phyloP scores from a whole-genome alignment of 2,888 invertebrate genomes.

The Byasa hedistus region DNA sequence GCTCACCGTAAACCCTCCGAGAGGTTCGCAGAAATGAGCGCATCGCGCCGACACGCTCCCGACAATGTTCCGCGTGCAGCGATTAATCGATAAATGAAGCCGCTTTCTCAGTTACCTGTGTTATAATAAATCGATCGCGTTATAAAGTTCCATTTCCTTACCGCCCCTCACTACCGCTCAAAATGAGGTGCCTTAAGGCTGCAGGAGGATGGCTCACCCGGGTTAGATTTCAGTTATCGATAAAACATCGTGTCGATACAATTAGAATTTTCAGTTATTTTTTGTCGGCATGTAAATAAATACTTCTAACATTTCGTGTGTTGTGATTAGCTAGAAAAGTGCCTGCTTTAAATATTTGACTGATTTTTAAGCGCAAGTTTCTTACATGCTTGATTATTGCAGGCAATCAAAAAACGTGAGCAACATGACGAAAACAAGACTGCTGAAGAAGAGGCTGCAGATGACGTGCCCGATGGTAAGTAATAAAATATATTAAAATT shows the following conservation, averaged over 20 bases:
- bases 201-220: constrained; percentile 77
- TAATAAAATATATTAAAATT: constrained; percentile 32
- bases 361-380: constrained; percentile 5
- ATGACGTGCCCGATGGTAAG: constrained; percentile 70
- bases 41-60: constrained; percentile 54
- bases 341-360: constrained; percentile 36
- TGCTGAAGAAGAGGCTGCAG: constrained; percentile 64
- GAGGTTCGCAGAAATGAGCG: constrained; percentile 69
- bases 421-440: constrained; percentile 67
- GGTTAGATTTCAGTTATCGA: constrained; percentile 70
- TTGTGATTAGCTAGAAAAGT: constrained; percentile 27
- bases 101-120: constrained; percentile 63
- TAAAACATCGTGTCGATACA: constrained; percentile 43
- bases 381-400: constrained; percentile 46
- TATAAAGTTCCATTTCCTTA: constrained; percentile 35
- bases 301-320: neutral
- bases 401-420: constrained; percentile 76
- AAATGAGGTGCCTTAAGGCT: constrained; percentile 77
- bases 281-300: neutral
- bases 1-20: constrained; percentile 59
- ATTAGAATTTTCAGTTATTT: constrained; percentile 33
- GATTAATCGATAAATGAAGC: constrained; percentile 70
- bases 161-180: constrained; percentile 45
- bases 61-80: constrained; percentile 68
- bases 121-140: constrained; percentile 61